These are phyloP conservation scores for Cyphomyrus discorhynchus DNA, from an alignment of 2,113 vertebrate genomes.

Conservation along the genomic window DNA sequence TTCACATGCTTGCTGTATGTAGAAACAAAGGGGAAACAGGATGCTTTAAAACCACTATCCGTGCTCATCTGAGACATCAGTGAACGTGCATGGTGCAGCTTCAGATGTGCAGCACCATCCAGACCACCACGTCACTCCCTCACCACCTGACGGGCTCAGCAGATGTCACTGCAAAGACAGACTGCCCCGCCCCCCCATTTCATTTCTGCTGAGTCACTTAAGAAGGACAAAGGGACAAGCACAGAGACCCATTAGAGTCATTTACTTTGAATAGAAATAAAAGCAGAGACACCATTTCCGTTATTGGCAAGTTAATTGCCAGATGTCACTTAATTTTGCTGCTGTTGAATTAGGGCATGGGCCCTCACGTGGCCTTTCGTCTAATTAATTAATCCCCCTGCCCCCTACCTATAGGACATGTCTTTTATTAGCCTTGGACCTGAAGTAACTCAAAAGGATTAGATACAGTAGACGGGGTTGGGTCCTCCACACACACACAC, in stretches of 20 bases:
- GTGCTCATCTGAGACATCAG: background rate
- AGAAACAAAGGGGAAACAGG: background rate
- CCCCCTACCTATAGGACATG: background rate
- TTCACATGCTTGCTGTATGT: background rate
- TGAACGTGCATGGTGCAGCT: background rate
- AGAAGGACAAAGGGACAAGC: conserved; percentile 23
- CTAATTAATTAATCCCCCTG: conserved; percentile 32
- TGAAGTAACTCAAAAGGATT: background rate
- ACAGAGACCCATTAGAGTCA: conserved; percentile 29
- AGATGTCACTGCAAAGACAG: conserved; percentile 9
- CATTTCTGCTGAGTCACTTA: conserved; percentile 36
- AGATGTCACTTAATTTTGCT: conserved; percentile 32
- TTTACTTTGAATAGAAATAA: conserved; percentile 29
- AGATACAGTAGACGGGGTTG: background rate
- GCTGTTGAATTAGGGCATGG: conserved; percentile 37
- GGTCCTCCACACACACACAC: background rate
- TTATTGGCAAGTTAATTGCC: conserved; percentile 29
- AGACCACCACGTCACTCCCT: background rate
- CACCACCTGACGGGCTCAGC: background rate
- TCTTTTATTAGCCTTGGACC: background rate
- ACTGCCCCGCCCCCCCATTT: background rate
- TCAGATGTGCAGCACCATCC: background rate
- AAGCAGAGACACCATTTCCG: conserved; percentile 25
- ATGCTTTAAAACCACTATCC: background rate
- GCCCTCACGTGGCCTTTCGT: conserved; percentile 34